Base-by-base conservation (phyloP, 2,888 invertebrate species). In the Amiota communis region DNA sequence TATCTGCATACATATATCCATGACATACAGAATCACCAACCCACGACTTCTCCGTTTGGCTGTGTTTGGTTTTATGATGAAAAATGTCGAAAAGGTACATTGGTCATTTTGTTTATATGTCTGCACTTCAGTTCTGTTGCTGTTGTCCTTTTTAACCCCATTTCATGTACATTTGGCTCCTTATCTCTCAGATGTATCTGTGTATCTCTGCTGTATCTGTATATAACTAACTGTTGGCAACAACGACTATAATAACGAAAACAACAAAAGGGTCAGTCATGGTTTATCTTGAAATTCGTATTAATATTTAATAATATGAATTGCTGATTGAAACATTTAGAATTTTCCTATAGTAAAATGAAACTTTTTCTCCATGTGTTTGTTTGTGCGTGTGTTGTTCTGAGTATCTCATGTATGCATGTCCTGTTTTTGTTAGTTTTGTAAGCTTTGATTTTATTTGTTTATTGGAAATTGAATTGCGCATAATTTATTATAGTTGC, bases 231-330 rank as follows among this genome's bases (percentile, higher is more conserved):
- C 36, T 36, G 36, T 2, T 23, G 23, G 2, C 23, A 23, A 23
- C 23, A 23, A 23, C 23, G 23, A 20, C 49, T 13, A 13, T 15
- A 17, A 9, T 17, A 13, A 36, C 12, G 46, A 12, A 23, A 64
- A 51, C 64, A 63, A 74, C 76, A 78, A 80, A 84, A 85, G 81
- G 83, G 83, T 81, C 82, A 82, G 79, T 77, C 75, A 53, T 36
- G 36, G 36, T 36, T 36, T 36, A 36, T 36, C 36, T 36, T 36
- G 80, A 80, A 77, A 79, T 85, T 75, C 76, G 80, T 83, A 85
- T 87, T 87, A 87, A 87, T 87, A 87, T 87, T 87, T 87, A 87
- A 87, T 87, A 87, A 84, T 81, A 83, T 81, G 87, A 86, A 86
- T 86, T 84, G 85, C 84, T 87, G 83, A 87, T 83, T 84, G 82